A percentile compares a stretch with the other conserved stretches of the same genome.
phyloP scores from a whole-genome alignment of 1,140 invertebrate species.

The Nasonia longicornis region DNA sequence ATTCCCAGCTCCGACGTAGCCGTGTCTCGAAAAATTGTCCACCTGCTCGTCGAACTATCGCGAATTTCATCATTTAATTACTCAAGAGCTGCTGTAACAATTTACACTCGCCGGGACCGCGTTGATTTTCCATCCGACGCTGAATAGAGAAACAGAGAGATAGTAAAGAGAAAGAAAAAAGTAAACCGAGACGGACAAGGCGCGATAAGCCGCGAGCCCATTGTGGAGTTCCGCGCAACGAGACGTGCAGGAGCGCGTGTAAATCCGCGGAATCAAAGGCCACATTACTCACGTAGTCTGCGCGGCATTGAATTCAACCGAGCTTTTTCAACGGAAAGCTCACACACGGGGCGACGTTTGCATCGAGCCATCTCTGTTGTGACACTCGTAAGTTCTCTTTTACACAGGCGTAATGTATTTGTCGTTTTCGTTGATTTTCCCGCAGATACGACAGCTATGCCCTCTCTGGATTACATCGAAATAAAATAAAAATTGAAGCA shows the following conservation, averaged over 20 bases:
- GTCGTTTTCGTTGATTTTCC: background rate
- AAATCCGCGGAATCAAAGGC: constrained; percentile 23
- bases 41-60: too few species aligned
- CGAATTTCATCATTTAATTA: background rate
- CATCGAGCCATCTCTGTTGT: background rate
- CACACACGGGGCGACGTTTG: background rate
- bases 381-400: background rate
- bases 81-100: background rate
- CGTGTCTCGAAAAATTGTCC: too few species aligned
- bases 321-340: constrained; percentile 4
- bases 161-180: too few species aligned
- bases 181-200: background rate
- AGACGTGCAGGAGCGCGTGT: background rate
- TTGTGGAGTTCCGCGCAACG: background rate
- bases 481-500: too few species aligned
- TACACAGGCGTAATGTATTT: background rate
- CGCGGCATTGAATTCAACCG: constrained; percentile 3
- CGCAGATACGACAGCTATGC: too few species aligned
- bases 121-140: background rate
- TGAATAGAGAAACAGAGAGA: too few species aligned
- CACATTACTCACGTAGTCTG: constrained; percentile 1
- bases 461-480: too few species aligned
- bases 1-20: too few species aligned
- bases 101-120: background rate
- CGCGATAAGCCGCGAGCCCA: background rate